A percentile compares a stretch with the other conserved stretches of the same genome.
Evolutionary conservation across 2,888 invertebrate genomes (phyloP).

Genomic region (Trissoscelio sp.): DNA sequence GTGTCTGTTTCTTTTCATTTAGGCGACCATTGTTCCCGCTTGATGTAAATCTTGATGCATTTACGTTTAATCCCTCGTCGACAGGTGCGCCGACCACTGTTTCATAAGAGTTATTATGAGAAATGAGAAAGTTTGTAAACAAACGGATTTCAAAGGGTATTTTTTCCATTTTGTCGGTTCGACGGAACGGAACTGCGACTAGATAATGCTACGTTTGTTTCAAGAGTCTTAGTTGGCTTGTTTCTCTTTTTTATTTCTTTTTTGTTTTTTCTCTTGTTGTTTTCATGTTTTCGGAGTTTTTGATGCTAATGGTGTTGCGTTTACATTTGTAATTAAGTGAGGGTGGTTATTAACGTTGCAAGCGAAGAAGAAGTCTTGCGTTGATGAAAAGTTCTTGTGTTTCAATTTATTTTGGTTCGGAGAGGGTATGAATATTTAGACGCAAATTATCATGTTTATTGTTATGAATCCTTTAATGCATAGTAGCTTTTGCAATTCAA

Average conservation of each 20-base stretch:
- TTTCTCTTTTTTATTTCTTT: no score
- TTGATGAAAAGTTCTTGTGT: constrained; percentile 1
- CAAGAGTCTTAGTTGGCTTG: background rate
- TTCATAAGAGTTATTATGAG: constrained; percentile 40
- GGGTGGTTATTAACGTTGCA: constrained; percentile 13
- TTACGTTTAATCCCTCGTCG: constrained; percentile 22
- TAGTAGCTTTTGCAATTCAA: background rate
- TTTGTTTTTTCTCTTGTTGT: no score
- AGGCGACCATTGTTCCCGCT: constrained; percentile 17
- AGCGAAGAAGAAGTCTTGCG: background rate
- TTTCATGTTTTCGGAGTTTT: background rate
- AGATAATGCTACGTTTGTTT: constrained; percentile 11
- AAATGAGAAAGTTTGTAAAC: constrained; percentile 39
- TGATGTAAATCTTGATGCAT: constrained; percentile 38
- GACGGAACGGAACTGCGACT: constrained; percentile 2
- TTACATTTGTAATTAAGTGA: constrained; percentile 1
- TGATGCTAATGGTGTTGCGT: constrained; percentile 8
- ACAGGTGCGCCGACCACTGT: constrained; percentile 9
- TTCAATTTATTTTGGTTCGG: constrained; percentile 21
- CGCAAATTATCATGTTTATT: constrained; percentile 4
- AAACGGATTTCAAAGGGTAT: constrained; percentile 30
- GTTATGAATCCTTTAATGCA: background rate
- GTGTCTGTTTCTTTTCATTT: constrained; percentile 25
- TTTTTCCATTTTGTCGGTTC: constrained; percentile 12
- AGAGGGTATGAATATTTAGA: constrained; percentile 21